Conservation (phyloP, 2,888 invertebrate genomes). For the Acleris laterana region DNA sequence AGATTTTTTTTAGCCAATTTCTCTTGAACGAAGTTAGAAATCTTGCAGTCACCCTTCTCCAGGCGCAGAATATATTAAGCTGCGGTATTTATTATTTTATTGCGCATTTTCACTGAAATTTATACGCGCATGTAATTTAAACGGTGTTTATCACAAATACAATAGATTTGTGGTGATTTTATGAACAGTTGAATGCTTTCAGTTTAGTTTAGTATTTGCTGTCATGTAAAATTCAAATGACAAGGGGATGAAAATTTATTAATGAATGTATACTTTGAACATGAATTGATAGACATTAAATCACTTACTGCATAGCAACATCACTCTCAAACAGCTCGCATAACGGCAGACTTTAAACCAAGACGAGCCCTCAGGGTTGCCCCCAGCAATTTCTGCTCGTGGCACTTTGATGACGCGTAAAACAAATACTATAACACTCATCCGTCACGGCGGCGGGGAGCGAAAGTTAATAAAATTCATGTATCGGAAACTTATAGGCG, state of each 20-base stretch:
- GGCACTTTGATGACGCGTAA: constrained; percentile 79
- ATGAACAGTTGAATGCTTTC: too few relatives aligned
- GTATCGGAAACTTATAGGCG: constrained; percentile 83
- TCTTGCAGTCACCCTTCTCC: constrained; percentile 77
- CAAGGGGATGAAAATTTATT: too few relatives aligned
- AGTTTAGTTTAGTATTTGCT: too few relatives aligned
- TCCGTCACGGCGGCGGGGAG: constrained; percentile 65
- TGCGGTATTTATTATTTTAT: constrained; percentile 49
- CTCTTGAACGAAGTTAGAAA: constrained; percentile 74
- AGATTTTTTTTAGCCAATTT: constrained; percentile 84
- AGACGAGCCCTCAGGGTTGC: constrained; percentile 14
- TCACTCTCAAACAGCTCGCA: constrained; percentile 7
- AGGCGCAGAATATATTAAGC: constrained; percentile 48
- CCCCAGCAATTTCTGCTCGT: constrained; percentile 49
- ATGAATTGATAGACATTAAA: too few relatives aligned
- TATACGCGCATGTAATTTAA: not conserved
- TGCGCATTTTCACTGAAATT: constrained; percentile 19
- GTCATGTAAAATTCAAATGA: too few relatives aligned
- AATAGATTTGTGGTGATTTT: too few relatives aligned
- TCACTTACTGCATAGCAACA: too few relatives aligned
- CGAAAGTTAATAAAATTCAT: constrained; percentile 84
- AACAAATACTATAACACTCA: constrained; percentile 79
- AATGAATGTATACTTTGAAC: too few relatives aligned
- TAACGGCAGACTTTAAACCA: constrained; percentile 23
- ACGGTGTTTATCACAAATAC: too few relatives aligned